phyloP scores from a whole-genome alignment of 1,140 invertebrate species.

The Cyclargus thomasi region DNA sequence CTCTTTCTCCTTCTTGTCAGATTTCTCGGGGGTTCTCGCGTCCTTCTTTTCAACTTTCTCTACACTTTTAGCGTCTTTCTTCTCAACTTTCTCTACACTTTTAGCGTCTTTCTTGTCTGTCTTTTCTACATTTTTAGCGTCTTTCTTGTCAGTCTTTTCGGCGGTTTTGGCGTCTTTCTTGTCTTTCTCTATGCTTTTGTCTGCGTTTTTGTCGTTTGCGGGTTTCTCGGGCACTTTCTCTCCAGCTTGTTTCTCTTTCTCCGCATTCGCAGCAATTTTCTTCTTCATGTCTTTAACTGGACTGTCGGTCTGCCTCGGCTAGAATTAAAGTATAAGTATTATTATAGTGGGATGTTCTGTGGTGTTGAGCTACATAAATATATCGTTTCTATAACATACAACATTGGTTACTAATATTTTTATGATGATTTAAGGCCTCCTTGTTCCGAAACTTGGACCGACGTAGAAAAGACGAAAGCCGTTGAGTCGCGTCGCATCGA shows the following conservation, averaged over 20 bases:
- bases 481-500: too few species aligned
- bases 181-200: conserved; percentile 32
- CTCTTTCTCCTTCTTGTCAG: conserved; percentile 32
- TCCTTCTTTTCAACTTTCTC: conserved; percentile 33
- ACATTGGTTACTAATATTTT: too few species aligned
- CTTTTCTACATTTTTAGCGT: conserved; percentile 26
- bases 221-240: conserved; percentile 37
- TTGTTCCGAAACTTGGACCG: too few species aligned
- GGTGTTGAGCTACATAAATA: too few species aligned
- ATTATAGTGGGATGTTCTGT: neutral
- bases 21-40: conserved; percentile 30
- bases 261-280: conserved; percentile 60
- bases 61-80: conserved; percentile 30
- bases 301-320: conserved; percentile 47
- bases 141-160: conserved; percentile 33
- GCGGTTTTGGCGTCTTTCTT: conserved; percentile 25
- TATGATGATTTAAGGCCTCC: too few species aligned
- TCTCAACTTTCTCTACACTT: conserved; percentile 24
- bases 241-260: conserved; percentile 54
- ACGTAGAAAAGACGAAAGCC: too few species aligned
- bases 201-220: conserved; percentile 30
- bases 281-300: conserved; percentile 68
- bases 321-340: conserved; percentile 4
- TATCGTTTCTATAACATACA: too few species aligned
- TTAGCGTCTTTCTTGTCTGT: conserved; percentile 33